Conservation (phyloP, 2,888 invertebrate species). For the Drosophila sordidula region DNA sequence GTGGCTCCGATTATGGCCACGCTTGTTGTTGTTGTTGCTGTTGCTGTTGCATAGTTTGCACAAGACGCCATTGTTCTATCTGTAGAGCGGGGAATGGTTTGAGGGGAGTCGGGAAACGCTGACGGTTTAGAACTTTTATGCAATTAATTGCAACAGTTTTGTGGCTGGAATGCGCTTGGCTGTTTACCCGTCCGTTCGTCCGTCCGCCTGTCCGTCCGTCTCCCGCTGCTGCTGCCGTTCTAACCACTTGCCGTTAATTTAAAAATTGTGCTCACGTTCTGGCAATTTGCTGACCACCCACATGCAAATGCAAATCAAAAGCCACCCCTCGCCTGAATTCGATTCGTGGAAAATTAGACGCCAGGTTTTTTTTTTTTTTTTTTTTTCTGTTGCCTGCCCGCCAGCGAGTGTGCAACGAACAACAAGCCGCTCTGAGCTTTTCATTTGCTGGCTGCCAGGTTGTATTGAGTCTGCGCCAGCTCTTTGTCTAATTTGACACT, state of each 20-base stretch:
- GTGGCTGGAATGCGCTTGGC: slow-evolving; percentile 63
- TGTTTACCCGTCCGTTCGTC: slow-evolving; percentile 14
- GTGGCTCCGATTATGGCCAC: slow-evolving; percentile 56
- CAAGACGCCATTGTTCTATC: slow-evolving; percentile 58
- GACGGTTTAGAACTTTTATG: slow-evolving; percentile 77
- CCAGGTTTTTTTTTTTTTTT: slow-evolving; percentile 16
- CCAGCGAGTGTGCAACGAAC: slow-evolving; percentile 46
- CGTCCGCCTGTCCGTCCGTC: neutral
- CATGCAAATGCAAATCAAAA: slow-evolving; percentile 65
- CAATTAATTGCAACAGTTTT: slow-evolving; percentile 80
- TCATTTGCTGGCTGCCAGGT: slow-evolving; percentile 49
- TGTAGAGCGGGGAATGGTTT: neutral
- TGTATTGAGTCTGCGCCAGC: slow-evolving; percentile 60
- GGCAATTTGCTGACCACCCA: slow-evolving; percentile 81
- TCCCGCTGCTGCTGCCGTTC: slow-evolving; percentile 57
- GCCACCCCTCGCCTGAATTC: slow-evolving; percentile 25
- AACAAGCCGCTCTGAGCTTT: slow-evolving; percentile 54
- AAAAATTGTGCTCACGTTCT: slow-evolving; percentile 80
- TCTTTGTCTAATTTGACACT: slow-evolving; percentile 76
- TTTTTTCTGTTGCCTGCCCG: slow-evolving; percentile 34
- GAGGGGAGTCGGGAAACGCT: slow-evolving; percentile 26
- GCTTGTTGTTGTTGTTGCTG: slow-evolving; percentile 36
- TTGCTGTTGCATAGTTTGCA: slow-evolving; percentile 59
- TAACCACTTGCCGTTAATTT: slow-evolving; percentile 78
- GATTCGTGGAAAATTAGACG: slow-evolving; percentile 72